Evolutionary conservation across 1,140 invertebrate species (phyloP).

Genomic region (Macrobrachium nipponense): DNA sequence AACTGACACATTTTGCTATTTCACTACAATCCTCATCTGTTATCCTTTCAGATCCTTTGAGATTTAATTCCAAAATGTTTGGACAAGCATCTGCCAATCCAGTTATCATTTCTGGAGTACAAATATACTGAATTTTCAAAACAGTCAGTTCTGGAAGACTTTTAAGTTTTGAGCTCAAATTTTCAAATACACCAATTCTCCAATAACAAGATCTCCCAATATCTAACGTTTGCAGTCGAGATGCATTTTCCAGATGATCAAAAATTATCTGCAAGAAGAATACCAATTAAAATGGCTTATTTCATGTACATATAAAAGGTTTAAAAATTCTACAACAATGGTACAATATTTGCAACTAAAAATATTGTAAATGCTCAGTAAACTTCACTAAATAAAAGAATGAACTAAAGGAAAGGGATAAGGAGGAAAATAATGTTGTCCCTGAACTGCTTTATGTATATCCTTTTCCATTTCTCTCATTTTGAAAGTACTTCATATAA

Average conservation of each 20-base stretch:
- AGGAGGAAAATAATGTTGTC: too few species aligned
- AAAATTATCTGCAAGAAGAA: constrained; percentile 43
- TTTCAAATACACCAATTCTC: constrained; percentile 49
- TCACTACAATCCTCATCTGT: constrained; percentile 47
- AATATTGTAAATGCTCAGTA: too few species aligned
- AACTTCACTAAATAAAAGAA: too few species aligned
- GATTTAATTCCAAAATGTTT: constrained; percentile 42
- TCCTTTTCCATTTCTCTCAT: too few species aligned
- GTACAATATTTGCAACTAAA: too few species aligned
- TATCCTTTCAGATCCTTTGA: constrained; percentile 59
- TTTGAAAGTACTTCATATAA: too few species aligned
- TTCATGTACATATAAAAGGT: neutral
- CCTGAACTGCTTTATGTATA: too few species aligned
- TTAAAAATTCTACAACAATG: too few species aligned
- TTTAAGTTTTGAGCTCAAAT: constrained; percentile 36
- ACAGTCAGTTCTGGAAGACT: constrained; percentile 32
- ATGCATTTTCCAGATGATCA: constrained; percentile 45
- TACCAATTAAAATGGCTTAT: neutral
- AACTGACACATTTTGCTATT: constrained; percentile 37
- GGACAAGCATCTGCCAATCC: constrained; percentile 49
- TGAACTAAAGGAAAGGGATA: too few species aligned
- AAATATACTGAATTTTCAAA: constrained; percentile 60
- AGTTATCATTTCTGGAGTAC: constrained; percentile 57
- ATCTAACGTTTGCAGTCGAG: constrained; percentile 30
- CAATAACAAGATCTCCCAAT: constrained; percentile 58